Percentiles rank a stretch among this genome's conserved stretches.
Evolutionary conservation across 2,113 vertebrate genomes (phyloP).

Genomic region (Scalopus aquaticus): DNA sequence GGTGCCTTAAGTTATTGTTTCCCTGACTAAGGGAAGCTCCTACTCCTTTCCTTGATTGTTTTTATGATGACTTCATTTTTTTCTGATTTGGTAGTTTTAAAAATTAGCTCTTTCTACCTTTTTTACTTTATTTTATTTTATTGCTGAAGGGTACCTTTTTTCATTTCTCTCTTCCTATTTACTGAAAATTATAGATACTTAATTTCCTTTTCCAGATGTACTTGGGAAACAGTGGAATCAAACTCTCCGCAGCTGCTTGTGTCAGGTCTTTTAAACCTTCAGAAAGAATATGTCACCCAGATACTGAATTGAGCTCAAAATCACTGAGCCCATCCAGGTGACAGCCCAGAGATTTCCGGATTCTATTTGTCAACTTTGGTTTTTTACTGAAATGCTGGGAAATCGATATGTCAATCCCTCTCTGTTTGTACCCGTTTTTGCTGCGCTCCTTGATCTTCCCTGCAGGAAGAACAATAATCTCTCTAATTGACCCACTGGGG

Average conservation of each 20-base stretch:
- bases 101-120: not conserved
- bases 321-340: conserved; percentile 57
- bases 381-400: conserved; percentile 86
- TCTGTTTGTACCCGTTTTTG: conserved; percentile 92
- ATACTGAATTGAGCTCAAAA: conserved; percentile 57
- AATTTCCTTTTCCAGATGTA: conserved; percentile 31
- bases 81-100: not conserved
- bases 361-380: conserved; percentile 83
- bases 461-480: conserved; percentile 99
- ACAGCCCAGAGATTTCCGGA: conserved; percentile 79
- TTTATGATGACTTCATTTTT: not conserved
- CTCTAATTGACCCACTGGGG: conserved; percentile 99
- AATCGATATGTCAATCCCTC: conserved; percentile 96
- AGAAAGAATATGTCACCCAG: conserved; percentile 56
- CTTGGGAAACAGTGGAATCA: not conserved
- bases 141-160: not conserved
- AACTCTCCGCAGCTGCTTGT: not conserved
- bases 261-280: conserved; percentile 27
- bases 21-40: not conserved
- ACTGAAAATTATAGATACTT: conserved; percentile 26
- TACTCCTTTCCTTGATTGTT: not conserved
- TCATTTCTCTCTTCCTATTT: conserved; percentile 8
- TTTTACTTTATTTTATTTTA: not conserved
- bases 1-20: conserved; percentile 17
- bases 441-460: conserved; percentile 93